Percentiles rank a stretch among this genome's conserved stretches.
Evolutionary conservation across 1,140 invertebrate genomes (phyloP).

Genomic region (Halotydeus destructor): DNA sequence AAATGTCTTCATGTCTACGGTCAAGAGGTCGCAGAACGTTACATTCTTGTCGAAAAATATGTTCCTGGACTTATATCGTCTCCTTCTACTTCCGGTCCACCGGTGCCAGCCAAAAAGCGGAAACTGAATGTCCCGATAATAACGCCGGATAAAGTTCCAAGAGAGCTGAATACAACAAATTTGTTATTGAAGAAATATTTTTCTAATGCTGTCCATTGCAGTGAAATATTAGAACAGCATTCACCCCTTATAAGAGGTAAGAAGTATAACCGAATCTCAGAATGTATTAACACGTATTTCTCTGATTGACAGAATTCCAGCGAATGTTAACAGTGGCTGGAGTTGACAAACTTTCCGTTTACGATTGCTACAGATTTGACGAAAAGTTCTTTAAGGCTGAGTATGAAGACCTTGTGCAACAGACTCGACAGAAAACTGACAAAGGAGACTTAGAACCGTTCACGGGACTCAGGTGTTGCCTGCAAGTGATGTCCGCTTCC

Average conservation of each 20-base stretch:
- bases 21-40: not conserved
- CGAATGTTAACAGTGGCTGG: not conserved
- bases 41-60: not conserved
- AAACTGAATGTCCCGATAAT: too few species aligned
- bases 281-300: not conserved
- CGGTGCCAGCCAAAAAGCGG: too few species aligned
- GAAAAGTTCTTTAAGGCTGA: not conserved
- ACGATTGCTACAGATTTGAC: not conserved
- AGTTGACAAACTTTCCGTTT: not conserved
- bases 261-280: not conserved
- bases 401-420: not conserved
- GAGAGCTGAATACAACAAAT: too few species aligned
- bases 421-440: not conserved
- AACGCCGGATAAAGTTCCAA: conserved; percentile 2
- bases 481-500: not conserved
- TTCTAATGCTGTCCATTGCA: not conserved
- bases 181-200: too few species aligned
- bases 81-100: too few species aligned
- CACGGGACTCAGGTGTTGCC: not conserved
- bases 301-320: not conserved
- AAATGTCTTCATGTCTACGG: not conserved
- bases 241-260: not conserved
- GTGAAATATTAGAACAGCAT: conserved; percentile 1
- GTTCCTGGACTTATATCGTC: too few species aligned
- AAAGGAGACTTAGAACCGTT: too few species aligned